Base-by-base conservation (phyloP, 2,113 vertebrate species). In the Gasterosteus nipponicus region DNA sequence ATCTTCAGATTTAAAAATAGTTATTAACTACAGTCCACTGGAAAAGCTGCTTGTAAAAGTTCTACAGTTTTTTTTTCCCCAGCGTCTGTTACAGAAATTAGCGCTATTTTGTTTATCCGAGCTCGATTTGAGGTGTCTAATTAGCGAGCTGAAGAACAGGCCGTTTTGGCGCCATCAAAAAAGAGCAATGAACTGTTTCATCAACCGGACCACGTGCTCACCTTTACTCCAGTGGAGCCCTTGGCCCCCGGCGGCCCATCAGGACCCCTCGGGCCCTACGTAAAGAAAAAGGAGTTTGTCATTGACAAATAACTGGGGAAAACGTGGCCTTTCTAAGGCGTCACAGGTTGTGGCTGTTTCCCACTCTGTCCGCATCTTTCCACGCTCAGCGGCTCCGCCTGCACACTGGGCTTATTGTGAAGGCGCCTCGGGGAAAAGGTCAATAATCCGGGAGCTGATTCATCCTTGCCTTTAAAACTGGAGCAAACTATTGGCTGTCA, bases 261-360 rank as follows among this genome's bases (percentile, higher is more conserved):
- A 62, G 94, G 95, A 87, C 98, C 98, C 91, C 93, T 94, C 64
- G 93, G 95, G 87, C 98, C 97, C 97, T 99, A 19, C 10, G 41
- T 73, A 82, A 75, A 86, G 63, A 76, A 66, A 35, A 46, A 78
- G 35, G 35, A 38, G 5, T 19, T 11, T 38, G 53, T 71, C 42
- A 86, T 42, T 72, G 38, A 83, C 62, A 38, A 65, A 70, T 38
- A 66, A 47, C 57, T 75, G 56, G 47, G 62, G 65, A 75, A 70
- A 73, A 53, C 10, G 1, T 75, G 63, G 26, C 59, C 65, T 82
- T 82, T 46, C 62, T 0, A 11, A 54, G 41, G 61, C 60, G 77
- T 73, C 60, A 58, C 77, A 78, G 70, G 72, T 68, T 69, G 69
- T 46, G 66, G 63, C 70, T 47, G 22, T 82, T 80, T 79, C 68